Percentiles rank a stretch among this genome's conserved stretches.
Evolutionary conservation across 2,888 invertebrate genomes (phyloP).

Genomic region (Cordilura impudica): DNA sequence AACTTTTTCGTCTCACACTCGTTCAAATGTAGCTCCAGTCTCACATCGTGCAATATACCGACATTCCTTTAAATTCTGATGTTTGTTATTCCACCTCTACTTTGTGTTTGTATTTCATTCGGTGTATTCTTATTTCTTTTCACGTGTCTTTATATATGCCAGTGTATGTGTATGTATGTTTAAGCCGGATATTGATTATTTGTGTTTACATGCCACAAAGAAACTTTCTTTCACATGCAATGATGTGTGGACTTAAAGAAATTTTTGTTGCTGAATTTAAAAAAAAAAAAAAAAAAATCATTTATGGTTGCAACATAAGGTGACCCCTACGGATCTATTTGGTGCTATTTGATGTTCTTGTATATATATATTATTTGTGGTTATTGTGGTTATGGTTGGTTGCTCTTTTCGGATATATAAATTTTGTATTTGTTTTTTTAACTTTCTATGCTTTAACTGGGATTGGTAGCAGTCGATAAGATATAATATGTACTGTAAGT

Average conservation of each 20-base stretch:
- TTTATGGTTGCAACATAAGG: no score
- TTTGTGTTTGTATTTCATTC: background rate
- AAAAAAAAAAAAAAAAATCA: no score
- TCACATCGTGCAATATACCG: background rate
- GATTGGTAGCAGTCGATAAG: no score
- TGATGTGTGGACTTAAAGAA: background rate
- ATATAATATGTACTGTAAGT: no score
- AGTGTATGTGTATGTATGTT: background rate
- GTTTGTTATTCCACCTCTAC: background rate
- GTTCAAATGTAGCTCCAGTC: background rate
- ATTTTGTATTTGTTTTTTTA: no score
- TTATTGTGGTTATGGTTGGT: no score
- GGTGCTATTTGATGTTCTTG: no score
- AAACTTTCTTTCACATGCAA: constrained; percentile 25
- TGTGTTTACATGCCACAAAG: constrained; percentile 9
- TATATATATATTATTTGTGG: no score
- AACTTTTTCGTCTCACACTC: constrained; percentile 18
- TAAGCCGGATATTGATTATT: constrained; percentile 51
- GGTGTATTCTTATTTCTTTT: background rate
- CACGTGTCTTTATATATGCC: background rate
- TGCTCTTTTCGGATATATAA: no score
- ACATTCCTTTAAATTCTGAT: background rate
- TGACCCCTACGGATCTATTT: no score
- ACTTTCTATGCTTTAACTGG: no score
- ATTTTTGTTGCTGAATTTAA: constrained; percentile 13